phyloP scores from a whole-genome alignment of 2,113 vertebrate genomes.

The Tinamus guttatus region DNA sequence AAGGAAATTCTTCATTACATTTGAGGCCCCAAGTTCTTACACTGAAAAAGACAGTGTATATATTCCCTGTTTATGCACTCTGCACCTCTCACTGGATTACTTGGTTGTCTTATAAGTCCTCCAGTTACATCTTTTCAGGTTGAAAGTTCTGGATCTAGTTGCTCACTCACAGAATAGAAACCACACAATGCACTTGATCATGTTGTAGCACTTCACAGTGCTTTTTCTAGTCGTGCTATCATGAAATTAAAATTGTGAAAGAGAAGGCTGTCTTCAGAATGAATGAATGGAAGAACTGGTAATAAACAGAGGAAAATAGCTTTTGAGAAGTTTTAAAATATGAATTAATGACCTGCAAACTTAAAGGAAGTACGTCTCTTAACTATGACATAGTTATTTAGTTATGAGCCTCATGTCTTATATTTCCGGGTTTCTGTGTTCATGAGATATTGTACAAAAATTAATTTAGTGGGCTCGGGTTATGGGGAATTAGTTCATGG shows the following conservation, averaged over 20 bases:
- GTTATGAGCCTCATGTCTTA: background rate
- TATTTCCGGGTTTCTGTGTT: background rate
- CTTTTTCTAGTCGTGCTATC: background rate
- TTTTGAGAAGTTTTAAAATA: background rate
- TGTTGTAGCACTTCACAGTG: background rate
- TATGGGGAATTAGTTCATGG: background rate
- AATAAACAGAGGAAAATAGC: background rate
- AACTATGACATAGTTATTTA: background rate
- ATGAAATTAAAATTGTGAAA: background rate
- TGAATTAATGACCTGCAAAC: background rate
- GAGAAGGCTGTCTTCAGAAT: background rate
- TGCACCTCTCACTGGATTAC: background rate
- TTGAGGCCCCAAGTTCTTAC: background rate
- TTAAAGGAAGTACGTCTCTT: background rate
- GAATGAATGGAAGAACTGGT: background rate
- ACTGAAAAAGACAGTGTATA: background rate
- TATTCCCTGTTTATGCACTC: background rate
- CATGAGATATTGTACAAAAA: background rate
- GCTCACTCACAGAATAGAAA: background rate
- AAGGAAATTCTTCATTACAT: constrained; percentile 6
- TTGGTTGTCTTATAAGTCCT: background rate
- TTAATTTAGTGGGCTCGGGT: background rate
- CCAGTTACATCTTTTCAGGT: background rate
- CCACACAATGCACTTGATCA: background rate
- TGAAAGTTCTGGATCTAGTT: background rate